A percentile compares a stretch with the other conserved stretches of the same genome.
Evolutionary conservation across 2,888 invertebrate genomes (phyloP).

Genomic region (Watsonalla cultraria): DNA sequence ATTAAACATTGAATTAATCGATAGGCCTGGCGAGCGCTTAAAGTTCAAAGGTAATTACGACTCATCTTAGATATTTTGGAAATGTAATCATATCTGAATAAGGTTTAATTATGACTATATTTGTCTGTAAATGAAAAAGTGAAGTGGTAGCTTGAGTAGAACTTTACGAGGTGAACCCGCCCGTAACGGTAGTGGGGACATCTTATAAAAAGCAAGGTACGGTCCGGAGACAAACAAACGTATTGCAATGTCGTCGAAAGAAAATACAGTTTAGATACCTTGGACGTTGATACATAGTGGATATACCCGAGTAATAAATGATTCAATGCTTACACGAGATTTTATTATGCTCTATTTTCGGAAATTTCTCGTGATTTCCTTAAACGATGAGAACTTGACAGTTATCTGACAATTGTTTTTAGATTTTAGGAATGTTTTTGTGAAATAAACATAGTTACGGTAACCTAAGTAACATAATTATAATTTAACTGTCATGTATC

Average conservation of each 20-base stretch:
- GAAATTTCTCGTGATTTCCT: background rate
- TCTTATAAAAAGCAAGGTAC: constrained; percentile 62
- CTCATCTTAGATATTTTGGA: background rate
- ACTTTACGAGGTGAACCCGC: constrained; percentile 46
- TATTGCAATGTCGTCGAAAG: constrained; percentile 54
- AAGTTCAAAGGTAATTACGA: background rate
- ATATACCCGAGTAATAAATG: constrained; percentile 3
- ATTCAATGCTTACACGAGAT: background rate
- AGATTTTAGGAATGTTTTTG: too few relatives aligned
- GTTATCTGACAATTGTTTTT: too few relatives aligned
- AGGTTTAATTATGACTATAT: background rate
- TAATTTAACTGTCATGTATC: too few relatives aligned
- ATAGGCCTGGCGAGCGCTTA: background rate
- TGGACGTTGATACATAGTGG: constrained; percentile 29
- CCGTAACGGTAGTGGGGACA: constrained; percentile 49
- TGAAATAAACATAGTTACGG: too few relatives aligned
- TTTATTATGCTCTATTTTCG: background rate
- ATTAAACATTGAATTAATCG: background rate
- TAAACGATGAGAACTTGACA: background rate
- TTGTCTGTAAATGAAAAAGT: constrained; percentile 12
- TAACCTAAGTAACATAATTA: too few relatives aligned
- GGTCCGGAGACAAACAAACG: constrained; percentile 59
- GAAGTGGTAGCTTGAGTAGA: constrained; percentile 34
- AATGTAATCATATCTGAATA: background rate
- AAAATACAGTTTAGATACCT: constrained; percentile 47